Evolutionary conservation across 2,113 vertebrate genomes (phyloP).

Genomic region (Hydropotes inermis): DNA sequence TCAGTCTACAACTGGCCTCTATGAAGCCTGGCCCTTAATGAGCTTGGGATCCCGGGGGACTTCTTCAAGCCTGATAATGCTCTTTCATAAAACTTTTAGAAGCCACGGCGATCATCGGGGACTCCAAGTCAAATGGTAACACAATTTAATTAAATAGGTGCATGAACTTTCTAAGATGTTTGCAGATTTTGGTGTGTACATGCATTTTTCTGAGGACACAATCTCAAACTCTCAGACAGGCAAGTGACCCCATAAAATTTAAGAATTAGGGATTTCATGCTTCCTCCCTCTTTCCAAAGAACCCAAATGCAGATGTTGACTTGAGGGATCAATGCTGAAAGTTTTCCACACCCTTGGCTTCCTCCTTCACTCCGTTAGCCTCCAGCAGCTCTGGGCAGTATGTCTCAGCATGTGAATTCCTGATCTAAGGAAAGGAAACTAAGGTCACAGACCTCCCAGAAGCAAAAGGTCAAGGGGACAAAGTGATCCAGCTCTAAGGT

Average conservation of each 20-base stretch:
- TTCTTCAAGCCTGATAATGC: constrained; percentile 1
- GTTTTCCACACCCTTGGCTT: neutral
- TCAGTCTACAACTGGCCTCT: neutral
- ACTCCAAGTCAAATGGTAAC: neutral
- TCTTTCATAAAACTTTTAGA: neutral
- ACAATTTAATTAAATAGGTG: neutral
- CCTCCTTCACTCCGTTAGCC: neutral
- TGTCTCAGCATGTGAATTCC: neutral
- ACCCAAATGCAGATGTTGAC: neutral
- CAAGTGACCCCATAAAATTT: neutral
- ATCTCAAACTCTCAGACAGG: neutral
- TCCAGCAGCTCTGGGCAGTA: neutral
- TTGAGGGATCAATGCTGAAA: neutral
- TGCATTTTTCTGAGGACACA: neutral
- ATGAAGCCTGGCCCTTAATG: neutral
- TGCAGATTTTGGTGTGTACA: neutral
- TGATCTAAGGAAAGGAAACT: neutral
- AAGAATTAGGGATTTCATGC: neutral
- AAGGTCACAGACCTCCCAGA: neutral
- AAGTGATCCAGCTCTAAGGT: neutral
- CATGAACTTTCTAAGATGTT: neutral
- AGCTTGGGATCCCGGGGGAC: neutral
- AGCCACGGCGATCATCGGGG: neutral
- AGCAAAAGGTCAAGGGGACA: neutral
- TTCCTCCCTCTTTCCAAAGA: neutral